Evolutionary conservation across 2,797 vertebrate species (phyloP), one percentile per base, ranked within the genome.

Genomic region (Sebastes elongatus): DNA sequence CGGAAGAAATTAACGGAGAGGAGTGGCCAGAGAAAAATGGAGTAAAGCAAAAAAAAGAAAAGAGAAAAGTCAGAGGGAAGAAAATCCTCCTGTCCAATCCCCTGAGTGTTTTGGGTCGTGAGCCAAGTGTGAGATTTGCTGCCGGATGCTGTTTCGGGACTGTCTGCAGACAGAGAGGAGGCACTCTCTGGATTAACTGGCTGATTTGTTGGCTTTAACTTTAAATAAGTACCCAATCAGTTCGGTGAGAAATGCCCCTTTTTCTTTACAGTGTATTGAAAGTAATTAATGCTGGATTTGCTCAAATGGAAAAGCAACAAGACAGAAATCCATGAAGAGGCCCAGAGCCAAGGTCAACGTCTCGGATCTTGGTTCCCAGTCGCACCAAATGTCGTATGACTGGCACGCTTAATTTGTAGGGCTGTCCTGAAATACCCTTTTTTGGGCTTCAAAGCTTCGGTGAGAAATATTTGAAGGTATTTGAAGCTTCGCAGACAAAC

Each of bases 61-160:
- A 42, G 38, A 42, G 5, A 42, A 32, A 35, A 62, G 46, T 18
- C 10, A 28, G 25, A 60, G 55, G 42, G 66, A 76, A 72, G 82
- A 83, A 81, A 82, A 85, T 46, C 52, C 65, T 83, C 73, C 57
- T 2, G 75, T 75, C 62, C 71, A 85, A 86, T 88, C 72, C 56
- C 63, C 79, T 20, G 74, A 89, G 86, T 65, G 84, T 81, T 76
- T 81, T 27, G 55, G 82, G 77, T 89, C n/a, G 0, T 0, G 77
- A 88, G 89, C 88, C 90, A 89, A 91, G 71, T 56, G 75, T 61
- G 69, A 91, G 86, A 88, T 89, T 80, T 91, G 89, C 89, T 85
- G 86, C 59, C 52, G 63, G 83, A 81, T 79, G 89, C 82, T 53
- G 84, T 78, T 82, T 79, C 5, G 2, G 49, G 78, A 65, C 10